Evolutionary conservation across 2,888 invertebrate genomes (phyloP), one percentile per base, ranked within the genome.

Genomic region (Suillia variegata): DNA sequence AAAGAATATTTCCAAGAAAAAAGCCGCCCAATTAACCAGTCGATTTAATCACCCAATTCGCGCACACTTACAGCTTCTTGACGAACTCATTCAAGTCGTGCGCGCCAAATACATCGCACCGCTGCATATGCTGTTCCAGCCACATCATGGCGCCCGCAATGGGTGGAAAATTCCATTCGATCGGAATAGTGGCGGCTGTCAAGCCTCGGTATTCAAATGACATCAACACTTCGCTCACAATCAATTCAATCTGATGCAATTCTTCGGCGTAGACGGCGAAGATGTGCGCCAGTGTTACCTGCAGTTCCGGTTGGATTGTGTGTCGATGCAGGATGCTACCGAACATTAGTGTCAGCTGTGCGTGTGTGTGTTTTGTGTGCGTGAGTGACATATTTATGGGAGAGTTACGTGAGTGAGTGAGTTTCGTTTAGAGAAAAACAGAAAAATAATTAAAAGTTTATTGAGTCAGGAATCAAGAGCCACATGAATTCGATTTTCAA

Each of bases 121-220:
- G 82, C 50, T 82, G 81, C 55, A 85, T 84, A 54, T 92, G 79
- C 78, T 93, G 92, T 70, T 87, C 81, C 2, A 93, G 79, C 89
- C 92, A 92, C 80, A 89, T 87, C 45, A 94, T 79, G 59, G 87
- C 84, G 0, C 93, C 93, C 18, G 91, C 87, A 1, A 93, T 67
- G 17, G 77, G 71, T 85, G 58, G 90, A 88, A 48, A 94, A 90
- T 78, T 90, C 24, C 66, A 65, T 38, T 80, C 73, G 24, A 67
- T 42, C 1, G 77, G 71, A 20, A 78, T 33, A 0, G 63, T 65
- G 8, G 67, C 34, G 18, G 70, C 57, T 49, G 66, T 47, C 12
- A 33, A 22, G 38, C 71, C 73, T 15, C 67, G 64, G 26, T 63
- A 68, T 59, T 77, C 76, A 65, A 70, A 73, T 53, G 66, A 65